A percentile compares a stretch with the other conserved stretches of the same genome.
Evolutionary conservation across 2,113 vertebrate genomes (phyloP).

Genomic region (Amia ocellicauda): DNA sequence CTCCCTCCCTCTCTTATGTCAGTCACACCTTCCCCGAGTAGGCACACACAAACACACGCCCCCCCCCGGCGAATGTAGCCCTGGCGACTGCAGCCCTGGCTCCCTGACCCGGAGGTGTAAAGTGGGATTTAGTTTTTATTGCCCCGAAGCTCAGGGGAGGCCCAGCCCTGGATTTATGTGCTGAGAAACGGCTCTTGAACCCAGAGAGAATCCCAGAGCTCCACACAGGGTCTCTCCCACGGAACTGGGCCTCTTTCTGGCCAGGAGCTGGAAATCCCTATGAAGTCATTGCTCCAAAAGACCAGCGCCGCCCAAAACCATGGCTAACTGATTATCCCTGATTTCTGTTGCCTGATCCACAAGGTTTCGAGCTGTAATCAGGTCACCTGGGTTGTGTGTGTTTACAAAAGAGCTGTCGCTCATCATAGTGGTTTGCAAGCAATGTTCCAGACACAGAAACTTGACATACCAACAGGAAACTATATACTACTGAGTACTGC

Average conservation of each 20-base stretch:
- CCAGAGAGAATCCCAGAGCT: not conserved
- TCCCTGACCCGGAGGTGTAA: slow-evolving; percentile 25
- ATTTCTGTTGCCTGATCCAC: slow-evolving; percentile 39
- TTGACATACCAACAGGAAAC: too few species aligned
- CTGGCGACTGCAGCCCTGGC: slow-evolving; percentile 2
- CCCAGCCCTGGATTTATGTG: slow-evolving; percentile 1
- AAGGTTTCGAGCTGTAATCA: slow-evolving; percentile 28
- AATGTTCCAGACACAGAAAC: too few species aligned
- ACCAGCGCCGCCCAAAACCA: slow-evolving; percentile 14
- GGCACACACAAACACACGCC: slow-evolving; percentile 13
- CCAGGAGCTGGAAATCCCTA: slow-evolving; percentile 27
- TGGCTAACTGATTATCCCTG: slow-evolving; percentile 21
- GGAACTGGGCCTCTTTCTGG: slow-evolving; percentile 27
- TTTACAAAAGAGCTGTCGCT: too few species aligned
- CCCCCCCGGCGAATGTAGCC: slow-evolving; percentile 3
- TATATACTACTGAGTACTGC: too few species aligned
- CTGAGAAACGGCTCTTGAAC: not conserved
- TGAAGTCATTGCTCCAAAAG: slow-evolving; percentile 33
- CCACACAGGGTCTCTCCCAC: not conserved
- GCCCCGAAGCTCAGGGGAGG: slow-evolving; percentile 5
- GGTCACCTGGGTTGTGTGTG: too few species aligned
- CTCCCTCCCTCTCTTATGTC: slow-evolving; percentile 35
- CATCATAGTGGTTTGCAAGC: too few species aligned
- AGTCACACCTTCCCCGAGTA: slow-evolving; percentile 41
- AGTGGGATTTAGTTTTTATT: slow-evolving; percentile 9